A percentile compares a stretch with the other conserved stretches of the same genome.
Conservation (phyloP, 1,140 invertebrate species). For the Pemphigus obesinymphae region DNA sequence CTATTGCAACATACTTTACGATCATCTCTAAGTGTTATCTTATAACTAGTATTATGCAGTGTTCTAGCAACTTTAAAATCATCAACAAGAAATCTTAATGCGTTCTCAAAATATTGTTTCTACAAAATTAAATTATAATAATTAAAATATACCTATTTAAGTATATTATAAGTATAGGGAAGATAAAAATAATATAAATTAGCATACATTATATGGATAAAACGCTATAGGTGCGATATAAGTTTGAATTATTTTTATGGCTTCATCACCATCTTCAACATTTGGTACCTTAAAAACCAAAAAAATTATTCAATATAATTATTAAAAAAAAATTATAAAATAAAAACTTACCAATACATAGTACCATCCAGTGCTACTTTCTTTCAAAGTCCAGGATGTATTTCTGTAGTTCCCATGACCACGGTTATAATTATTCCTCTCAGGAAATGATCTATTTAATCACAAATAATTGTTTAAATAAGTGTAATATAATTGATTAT, state of each 20-base stretch:
- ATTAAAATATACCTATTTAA: neutral
- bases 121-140: neutral
- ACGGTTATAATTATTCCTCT: constrained; percentile 1
- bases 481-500: neutral
- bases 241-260: constrained; percentile 33
- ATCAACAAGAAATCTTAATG: constrained; percentile 32
- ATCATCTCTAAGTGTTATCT: constrained; percentile 23
- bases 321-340: neutral
- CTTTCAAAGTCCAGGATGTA: constrained; percentile 4
- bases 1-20: neutral
- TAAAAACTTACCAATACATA: constrained; percentile 20
- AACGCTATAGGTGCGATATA: neutral
- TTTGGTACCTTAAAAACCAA: constrained; percentile 23
- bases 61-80: constrained; percentile 17
- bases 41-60: constrained; percentile 26
- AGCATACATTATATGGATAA: constrained; percentile 22
- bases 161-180: neutral
- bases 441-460: constrained; percentile 8
- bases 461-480: neutral
- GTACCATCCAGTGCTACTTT: constrained; percentile 29
- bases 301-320: neutral
- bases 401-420: neutral
- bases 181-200: neutral
- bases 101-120: constrained; percentile 25
- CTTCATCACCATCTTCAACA: constrained; percentile 31